Evolutionary conservation across 2,888 invertebrate genomes (phyloP).

Genomic region (Neoaliturus tenellus): DNA sequence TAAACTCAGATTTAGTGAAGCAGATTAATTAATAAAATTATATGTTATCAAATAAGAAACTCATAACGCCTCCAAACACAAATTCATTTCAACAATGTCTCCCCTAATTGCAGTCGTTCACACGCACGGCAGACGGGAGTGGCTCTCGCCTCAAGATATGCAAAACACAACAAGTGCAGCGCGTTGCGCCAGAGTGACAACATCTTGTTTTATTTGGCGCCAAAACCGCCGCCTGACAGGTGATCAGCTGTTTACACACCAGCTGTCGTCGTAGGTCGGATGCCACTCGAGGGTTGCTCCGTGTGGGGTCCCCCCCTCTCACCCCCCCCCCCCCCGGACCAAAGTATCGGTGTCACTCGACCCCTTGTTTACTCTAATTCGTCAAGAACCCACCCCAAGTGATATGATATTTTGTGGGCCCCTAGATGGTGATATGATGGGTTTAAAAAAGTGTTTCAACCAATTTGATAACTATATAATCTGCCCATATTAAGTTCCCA

Average conservation of each 20-base stretch:
- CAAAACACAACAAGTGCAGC: conserved; percentile 17
- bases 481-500: no score
- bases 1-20: no score
- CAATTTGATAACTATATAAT: no score
- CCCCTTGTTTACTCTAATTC: conserved; percentile 5
- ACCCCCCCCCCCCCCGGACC: no score
- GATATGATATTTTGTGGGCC: not conserved
- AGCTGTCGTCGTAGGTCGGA: conserved; percentile 4
- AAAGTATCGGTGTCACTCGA: not conserved
- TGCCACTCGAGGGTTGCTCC: conserved; percentile 5
- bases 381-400: not conserved
- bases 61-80: not conserved
- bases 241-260: conserved; percentile 28
- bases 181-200: conserved; percentile 5
- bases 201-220: conserved; percentile 47
- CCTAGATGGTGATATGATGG: not conserved
- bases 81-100: not conserved
- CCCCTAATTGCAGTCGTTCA: conserved; percentile 1
- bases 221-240: conserved; percentile 17
- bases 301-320: conserved; percentile 28
- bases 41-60: no score
- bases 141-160: not conserved
- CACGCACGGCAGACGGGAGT: not conserved
- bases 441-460: no score
- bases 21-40: no score